These are phyloP conservation scores for Acestrorhynchus altus DNA, from an alignment of 2,797 vertebrate species.

Conservation along the genomic window DNA sequence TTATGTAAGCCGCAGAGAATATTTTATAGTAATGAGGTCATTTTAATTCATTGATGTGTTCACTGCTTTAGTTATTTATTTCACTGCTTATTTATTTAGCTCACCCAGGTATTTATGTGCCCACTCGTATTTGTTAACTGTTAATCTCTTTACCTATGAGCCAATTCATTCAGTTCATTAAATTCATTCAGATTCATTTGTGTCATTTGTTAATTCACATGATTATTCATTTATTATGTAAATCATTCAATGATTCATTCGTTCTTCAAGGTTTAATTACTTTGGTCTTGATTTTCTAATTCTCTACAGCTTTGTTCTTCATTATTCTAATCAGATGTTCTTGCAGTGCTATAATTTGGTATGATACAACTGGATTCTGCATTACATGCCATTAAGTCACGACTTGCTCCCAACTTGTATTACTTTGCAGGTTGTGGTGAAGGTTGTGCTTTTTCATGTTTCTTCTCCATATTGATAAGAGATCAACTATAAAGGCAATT, in stretches of 20 bases:
- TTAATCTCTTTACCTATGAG: not conserved
- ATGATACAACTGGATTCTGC: not conserved
- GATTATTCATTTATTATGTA: not conserved
- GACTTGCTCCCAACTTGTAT: not conserved
- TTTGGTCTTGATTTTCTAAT: not conserved
- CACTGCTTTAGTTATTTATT: not conserved
- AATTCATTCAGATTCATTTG: not conserved
- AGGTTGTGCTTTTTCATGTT: constrained; percentile 33
- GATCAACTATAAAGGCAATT: constrained; percentile 38
- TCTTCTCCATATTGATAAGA: constrained; percentile 30
- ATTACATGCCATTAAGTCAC: not conserved
- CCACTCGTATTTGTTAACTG: not conserved
- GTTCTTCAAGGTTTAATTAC: not conserved
- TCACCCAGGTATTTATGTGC: not conserved
- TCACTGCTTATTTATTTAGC: not conserved
- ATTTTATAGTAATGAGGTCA: too few relatives aligned
- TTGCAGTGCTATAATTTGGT: not conserved
- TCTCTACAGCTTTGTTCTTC: not conserved
- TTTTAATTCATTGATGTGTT: not conserved
- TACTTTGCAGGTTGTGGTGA: not conserved
- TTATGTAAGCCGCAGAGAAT: too few relatives aligned
- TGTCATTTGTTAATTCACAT: not conserved
- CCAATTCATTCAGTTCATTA: not conserved
- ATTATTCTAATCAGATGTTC: not conserved
- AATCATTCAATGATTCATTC: not conserved